Percentiles rank a stretch among this genome's conserved stretches.
These are phyloP conservation scores for Phyllostomus hastatus DNA, from an alignment of 2,113 vertebrate genomes.

Conservation along the genomic window DNA sequence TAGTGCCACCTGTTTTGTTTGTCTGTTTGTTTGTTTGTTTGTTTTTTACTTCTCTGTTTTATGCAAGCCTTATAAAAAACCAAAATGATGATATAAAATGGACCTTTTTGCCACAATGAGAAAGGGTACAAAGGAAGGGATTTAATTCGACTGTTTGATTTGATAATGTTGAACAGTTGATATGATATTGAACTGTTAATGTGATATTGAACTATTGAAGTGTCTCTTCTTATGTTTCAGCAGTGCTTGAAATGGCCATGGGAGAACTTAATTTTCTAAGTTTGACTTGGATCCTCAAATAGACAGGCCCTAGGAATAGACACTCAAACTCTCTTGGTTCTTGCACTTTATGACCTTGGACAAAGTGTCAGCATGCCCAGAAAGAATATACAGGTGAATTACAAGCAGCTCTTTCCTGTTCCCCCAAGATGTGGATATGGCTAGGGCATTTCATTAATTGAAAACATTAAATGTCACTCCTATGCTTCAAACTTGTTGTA, in stretches of 20 bases:
- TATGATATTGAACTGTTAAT: background rate
- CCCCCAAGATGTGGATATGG: background rate
- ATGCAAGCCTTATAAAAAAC: background rate
- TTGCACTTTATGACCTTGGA: background rate
- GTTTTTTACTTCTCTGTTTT: background rate
- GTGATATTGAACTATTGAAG: background rate
- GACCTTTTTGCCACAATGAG: fast-evolving
- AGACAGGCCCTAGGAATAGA: background rate
- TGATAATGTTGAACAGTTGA: background rate
- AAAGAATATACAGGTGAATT: background rate
- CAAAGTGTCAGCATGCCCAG: background rate
- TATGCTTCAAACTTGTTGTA: background rate
- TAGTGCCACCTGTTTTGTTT: conserved; percentile 15
- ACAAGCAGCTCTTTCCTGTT: background rate
- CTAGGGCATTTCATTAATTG: background rate
- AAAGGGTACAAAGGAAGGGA: background rate
- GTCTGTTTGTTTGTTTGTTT: background rate
- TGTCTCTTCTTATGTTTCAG: background rate
- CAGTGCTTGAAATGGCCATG: background rate
- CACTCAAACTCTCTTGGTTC: background rate
- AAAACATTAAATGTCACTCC: background rate
- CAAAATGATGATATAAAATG: background rate
- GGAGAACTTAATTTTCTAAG: fast-evolving
- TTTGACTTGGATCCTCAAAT: background rate
- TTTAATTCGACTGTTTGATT: background rate